phyloP scores from a whole-genome alignment of 64 coral and sea anemone genomes.

The Acropora tenuis region DNA sequence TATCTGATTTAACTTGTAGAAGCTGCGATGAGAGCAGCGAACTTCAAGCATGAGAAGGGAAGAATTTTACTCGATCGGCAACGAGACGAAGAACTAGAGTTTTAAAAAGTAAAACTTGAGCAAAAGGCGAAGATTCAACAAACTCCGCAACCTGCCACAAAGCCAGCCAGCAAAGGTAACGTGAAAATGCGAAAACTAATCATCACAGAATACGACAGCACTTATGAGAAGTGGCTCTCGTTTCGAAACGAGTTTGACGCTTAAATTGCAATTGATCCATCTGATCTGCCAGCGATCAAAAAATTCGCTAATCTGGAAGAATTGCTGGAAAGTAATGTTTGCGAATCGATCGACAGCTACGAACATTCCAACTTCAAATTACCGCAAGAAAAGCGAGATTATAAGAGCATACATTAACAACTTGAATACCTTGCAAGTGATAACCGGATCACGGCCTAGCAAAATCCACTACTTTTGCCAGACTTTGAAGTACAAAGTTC shows the following conservation, averaged over 20 bases:
- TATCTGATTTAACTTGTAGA: slow-evolving; percentile 22
- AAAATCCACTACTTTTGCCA: slow-evolving; percentile 68
- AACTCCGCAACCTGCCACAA: not conserved
- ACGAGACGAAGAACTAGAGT: slow-evolving; percentile 11
- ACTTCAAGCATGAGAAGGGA: not conserved
- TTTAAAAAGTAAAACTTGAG: slow-evolving; percentile 9
- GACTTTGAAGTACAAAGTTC: slow-evolving; percentile 58
- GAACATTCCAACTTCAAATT: slow-evolving; percentile 51
- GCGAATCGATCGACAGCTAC: slow-evolving; percentile 56
- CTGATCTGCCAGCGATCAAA: slow-evolving; percentile 25
- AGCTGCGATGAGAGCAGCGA: not conserved
- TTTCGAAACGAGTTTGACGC: slow-evolving; percentile 59
- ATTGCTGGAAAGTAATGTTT: slow-evolving; percentile 65
- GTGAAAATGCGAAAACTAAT: slow-evolving; percentile 27
- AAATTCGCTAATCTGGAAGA: slow-evolving; percentile 66
- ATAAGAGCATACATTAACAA: slow-evolving; percentile 49
- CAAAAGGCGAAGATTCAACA: slow-evolving; percentile 13
- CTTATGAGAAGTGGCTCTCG: slow-evolving; percentile 58
- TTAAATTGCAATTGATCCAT: slow-evolving; percentile 44
- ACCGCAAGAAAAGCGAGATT: slow-evolving; percentile 60
- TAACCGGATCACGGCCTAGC: slow-evolving; percentile 29
- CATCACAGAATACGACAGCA: slow-evolving; percentile 58
- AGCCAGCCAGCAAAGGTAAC: slow-evolving; percentile 1
- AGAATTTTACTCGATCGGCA: slow-evolving; percentile 1
- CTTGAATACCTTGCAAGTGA: slow-evolving; percentile 31